These are phyloP conservation scores for Chironomus tentans DNA, from an alignment of 2,888 invertebrate species.

Conservation along the genomic window DNA sequence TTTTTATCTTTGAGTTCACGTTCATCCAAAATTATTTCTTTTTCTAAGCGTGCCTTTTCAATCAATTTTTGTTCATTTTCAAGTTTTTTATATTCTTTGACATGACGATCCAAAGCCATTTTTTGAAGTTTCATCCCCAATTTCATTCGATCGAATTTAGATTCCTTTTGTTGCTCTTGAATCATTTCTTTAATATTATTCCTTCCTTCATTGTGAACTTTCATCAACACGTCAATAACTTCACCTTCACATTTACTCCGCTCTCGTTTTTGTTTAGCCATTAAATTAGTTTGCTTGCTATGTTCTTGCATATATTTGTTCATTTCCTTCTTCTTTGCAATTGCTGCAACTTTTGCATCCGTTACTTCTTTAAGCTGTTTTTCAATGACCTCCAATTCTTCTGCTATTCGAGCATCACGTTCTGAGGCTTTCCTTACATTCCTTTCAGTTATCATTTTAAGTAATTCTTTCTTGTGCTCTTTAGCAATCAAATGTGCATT, in stretches of 20 bases:
- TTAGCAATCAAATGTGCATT: constrained; percentile 3
- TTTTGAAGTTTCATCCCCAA: neutral
- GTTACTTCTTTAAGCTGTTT: neutral
- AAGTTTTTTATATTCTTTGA: neutral
- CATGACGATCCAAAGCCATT: neutral
- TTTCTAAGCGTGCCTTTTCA: neutral
- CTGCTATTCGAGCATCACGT: neutral
- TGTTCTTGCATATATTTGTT: constrained; percentile 13
- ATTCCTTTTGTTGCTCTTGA: neutral
- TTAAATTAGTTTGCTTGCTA: neutral
- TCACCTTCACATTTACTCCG: neutral
- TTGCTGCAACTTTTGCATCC: neutral
- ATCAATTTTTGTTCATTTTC: neutral
- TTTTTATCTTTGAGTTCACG: neutral
- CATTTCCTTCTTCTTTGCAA: neutral
- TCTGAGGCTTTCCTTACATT: neutral
- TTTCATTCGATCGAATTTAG: neutral
- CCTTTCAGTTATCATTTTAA: neutral
- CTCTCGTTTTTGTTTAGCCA: constrained; percentile 14
- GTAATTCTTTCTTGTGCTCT: constrained; percentile 3
- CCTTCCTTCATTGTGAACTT: constrained; percentile 19
- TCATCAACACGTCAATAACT: constrained; percentile 1
- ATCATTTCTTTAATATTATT: constrained; percentile 9
- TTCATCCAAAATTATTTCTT: constrained; percentile 5
- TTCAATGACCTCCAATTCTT: neutral